Evolutionary conservation across 2,113 vertebrate species (phyloP).

Genomic region (Hydrochoerus hydrochaeris): DNA sequence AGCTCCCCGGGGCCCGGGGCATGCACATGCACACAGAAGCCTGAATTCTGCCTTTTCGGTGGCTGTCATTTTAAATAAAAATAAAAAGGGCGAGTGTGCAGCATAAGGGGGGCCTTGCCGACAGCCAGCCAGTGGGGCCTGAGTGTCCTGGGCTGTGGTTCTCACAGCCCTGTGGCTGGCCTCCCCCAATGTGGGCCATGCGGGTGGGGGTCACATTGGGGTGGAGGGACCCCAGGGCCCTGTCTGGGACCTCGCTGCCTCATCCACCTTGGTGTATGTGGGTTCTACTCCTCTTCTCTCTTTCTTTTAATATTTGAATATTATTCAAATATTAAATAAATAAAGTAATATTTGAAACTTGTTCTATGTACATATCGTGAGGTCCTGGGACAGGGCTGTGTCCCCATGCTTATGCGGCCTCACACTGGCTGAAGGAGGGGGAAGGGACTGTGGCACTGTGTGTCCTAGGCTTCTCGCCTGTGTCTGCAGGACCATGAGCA

Average conservation of each 20-base stretch:
- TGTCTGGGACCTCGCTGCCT: not conserved
- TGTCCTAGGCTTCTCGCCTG: not conserved
- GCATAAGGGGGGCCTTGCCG: accelerated
- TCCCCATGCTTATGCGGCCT: accelerated
- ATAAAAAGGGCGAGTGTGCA: not conserved
- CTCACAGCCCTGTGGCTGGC: accelerated
- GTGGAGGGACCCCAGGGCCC: accelerated
- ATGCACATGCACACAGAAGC: not conserved
- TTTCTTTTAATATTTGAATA: too few relatives aligned
- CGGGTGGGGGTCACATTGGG: not conserved
- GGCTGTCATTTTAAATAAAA: constrained; percentile 81
- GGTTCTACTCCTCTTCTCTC: not conserved
- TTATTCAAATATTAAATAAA: too few relatives aligned
- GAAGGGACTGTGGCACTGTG: accelerated
- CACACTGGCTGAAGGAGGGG: accelerated
- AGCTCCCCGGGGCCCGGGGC: constrained; percentile 27
- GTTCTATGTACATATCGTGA: accelerated
- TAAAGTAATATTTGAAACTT: too few relatives aligned
- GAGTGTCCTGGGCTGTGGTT: accelerated
- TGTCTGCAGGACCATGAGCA: too few relatives aligned
- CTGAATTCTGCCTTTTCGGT: constrained; percentile 66
- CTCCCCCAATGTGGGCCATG: not conserved
- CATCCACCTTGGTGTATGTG: accelerated
- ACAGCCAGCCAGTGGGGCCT: accelerated
- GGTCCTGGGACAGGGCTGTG: not conserved